Evolutionary conservation across 2,888 invertebrate genomes (phyloP).

Genomic region (Fragum fragum): DNA sequence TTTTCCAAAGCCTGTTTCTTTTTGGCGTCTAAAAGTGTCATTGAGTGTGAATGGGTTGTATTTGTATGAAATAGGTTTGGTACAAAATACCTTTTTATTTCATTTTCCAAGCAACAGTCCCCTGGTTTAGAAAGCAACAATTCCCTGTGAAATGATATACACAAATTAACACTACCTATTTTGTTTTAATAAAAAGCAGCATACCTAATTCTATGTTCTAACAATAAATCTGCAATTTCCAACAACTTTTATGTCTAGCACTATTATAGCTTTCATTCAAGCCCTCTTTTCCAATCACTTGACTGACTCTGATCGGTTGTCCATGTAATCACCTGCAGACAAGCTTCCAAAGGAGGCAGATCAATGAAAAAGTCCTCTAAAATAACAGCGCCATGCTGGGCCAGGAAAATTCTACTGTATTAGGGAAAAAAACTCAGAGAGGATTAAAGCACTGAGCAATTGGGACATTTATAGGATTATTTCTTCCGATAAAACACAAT

Average conservation of each 20-base stretch:
- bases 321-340: conserved; percentile 28
- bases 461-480: conserved; percentile 26
- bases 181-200: conserved; percentile 23
- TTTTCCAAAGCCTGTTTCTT: too few relatives aligned
- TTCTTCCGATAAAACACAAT: conserved; percentile 22
- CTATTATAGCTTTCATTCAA: conserved; percentile 2
- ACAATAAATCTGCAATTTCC: conserved; percentile 28
- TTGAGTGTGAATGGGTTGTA: too few relatives aligned
- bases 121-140: too few relatives aligned
- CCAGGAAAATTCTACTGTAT: conserved; percentile 2
- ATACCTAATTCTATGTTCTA: conserved; percentile 26
- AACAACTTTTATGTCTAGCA: conserved; percentile 23
- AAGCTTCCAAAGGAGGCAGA: conserved; percentile 26
- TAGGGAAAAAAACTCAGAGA: neutral
- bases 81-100: too few relatives aligned
- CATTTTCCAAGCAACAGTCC: too few relatives aligned
- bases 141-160: neutral
- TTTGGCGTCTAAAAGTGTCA: too few relatives aligned
- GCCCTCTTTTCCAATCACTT: conserved; percentile 27
- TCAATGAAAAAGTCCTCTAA: conserved; percentile 41
- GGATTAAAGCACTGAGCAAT: conserved; percentile 22
- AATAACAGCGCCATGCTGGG: conserved; percentile 22
- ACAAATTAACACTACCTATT: conserved; percentile 27
- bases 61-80: too few relatives aligned
- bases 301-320: conserved; percentile 18